Evolutionary conservation across 2,797 vertebrate species (phyloP).

Genomic region (Gila robusta): DNA sequence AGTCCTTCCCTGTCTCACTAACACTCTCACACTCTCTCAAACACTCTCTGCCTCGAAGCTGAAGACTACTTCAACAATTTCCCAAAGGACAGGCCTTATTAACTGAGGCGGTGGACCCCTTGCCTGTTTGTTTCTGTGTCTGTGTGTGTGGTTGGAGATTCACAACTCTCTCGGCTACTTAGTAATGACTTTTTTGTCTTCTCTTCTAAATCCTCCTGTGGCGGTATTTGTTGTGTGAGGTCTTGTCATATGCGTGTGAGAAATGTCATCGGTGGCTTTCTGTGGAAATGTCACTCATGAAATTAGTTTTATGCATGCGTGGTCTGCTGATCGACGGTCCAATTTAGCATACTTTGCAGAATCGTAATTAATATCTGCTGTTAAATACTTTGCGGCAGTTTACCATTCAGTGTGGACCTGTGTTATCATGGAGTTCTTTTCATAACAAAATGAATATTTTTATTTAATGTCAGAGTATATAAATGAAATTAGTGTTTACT

Average conservation of each 20-base stretch:
- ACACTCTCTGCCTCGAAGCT: constrained; percentile 12
- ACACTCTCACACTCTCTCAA: constrained; percentile 17
- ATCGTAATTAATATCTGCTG: constrained; percentile 28
- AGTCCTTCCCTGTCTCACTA: constrained; percentile 25
- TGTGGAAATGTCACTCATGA: constrained; percentile 38
- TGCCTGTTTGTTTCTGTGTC: constrained; percentile 43
- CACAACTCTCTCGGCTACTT: constrained; percentile 26
- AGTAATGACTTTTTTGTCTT: constrained; percentile 44
- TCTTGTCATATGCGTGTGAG: constrained; percentile 23
- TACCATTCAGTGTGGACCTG: background rate
- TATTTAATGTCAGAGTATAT: background rate
- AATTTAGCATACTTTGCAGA: constrained; percentile 18
- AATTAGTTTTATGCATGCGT: constrained; percentile 45
- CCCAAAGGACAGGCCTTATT: constrained; percentile 45
- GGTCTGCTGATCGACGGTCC: constrained; percentile 18
- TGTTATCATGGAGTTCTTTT: constrained; percentile 8
- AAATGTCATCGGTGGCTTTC: constrained; percentile 27
- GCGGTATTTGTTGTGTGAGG: constrained; percentile 6
- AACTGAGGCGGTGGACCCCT: constrained; percentile 37
- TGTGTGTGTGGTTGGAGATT: constrained; percentile 15
- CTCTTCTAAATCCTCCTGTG: constrained; percentile 18
- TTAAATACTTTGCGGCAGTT: background rate
- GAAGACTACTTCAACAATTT: constrained; percentile 44
- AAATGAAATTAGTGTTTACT: background rate
- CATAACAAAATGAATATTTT: background rate